A percentile compares a stretch with the other conserved stretches of the same genome.
Conservation (phyloP, 1,140 invertebrate species). For the Myzus persicae region DNA sequence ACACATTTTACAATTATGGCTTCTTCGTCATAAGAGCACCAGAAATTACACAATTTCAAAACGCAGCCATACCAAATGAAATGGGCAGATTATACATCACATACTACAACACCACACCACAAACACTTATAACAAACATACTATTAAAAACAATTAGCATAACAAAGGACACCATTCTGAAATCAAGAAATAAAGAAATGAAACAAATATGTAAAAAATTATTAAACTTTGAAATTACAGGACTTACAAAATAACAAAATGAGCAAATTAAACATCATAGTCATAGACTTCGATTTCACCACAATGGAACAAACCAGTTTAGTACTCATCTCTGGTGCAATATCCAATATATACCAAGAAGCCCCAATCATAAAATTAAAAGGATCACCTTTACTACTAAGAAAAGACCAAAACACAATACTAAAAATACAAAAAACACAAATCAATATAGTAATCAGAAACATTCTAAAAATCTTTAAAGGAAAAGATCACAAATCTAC, state of each 20-base stretch:
- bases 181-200: neutral
- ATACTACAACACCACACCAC: no score
- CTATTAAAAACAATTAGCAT: no score
- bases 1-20: no score
- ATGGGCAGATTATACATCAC: no score
- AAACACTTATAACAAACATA: no score
- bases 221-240: no score
- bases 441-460: neutral
- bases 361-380: neutral
- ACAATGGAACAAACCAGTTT: neutral
- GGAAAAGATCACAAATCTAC: neutral
- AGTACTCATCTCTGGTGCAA: neutral
- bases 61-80: no score
- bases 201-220: no score
- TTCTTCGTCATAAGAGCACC: no score
- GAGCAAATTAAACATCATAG: no score
- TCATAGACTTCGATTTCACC: neutral
- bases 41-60: no score
- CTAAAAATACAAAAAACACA: accelerated
- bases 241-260: no score
- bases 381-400: neutral
- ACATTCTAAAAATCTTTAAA: neutral
- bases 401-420: neutral
- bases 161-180: neutral
- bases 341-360: neutral